phyloP scores from a whole-genome alignment of 2,888 invertebrate species.

The Pristionchus japonicus region DNA sequence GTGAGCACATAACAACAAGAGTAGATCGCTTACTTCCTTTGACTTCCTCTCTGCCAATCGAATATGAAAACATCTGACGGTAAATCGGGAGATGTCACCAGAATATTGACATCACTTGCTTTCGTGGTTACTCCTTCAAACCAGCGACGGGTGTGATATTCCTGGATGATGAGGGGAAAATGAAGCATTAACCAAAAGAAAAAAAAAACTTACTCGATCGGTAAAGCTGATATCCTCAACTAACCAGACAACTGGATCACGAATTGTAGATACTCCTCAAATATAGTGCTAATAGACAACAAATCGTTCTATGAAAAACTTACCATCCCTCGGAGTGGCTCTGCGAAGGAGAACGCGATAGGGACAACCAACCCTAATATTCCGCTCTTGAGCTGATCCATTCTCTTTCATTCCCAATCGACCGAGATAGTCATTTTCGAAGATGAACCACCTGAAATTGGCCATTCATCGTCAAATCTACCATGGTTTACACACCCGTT shows the following conservation, averaged over 20 bases:
- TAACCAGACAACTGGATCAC: not conserved
- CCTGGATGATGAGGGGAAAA: too few relatives aligned
- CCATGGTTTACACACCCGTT: not conserved
- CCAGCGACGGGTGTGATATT: not conserved
- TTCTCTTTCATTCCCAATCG: not conserved
- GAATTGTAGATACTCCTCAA: not conserved
- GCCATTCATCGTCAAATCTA: not conserved
- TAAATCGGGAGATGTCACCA: not conserved
- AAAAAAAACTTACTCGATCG: not conserved
- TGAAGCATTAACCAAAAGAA: too few relatives aligned
- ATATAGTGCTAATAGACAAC: not conserved
- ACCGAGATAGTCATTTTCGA: not conserved
- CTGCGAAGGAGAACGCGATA: not conserved
- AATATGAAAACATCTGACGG: not conserved
- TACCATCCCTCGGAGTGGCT: not conserved
- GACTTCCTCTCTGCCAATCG: not conserved
- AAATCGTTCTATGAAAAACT: not conserved
- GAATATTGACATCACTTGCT: not conserved
- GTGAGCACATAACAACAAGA: too few relatives aligned
- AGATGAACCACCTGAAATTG: not conserved
- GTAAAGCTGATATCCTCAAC: not conserved
- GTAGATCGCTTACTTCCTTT: too few relatives aligned
- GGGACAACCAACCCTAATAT: not conserved
- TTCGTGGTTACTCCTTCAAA: not conserved
- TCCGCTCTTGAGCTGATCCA: not conserved